phyloP scores from a whole-genome alignment of 2,888 invertebrate genomes.

The Sussaba pulchella region DNA sequence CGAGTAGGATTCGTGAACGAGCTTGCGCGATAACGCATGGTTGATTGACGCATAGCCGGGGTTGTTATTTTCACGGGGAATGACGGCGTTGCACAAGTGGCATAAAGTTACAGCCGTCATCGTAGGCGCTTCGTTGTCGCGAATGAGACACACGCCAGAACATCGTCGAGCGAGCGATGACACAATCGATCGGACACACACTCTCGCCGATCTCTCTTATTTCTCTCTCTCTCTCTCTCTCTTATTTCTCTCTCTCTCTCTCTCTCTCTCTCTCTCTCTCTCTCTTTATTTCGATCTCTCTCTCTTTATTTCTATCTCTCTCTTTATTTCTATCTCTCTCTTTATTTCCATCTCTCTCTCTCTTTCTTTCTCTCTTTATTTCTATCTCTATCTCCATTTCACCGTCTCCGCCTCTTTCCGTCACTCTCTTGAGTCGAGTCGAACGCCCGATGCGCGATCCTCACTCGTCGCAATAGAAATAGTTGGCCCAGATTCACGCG shows the following conservation, averaged over 20 bases:
- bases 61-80: slow-evolving; percentile 52
- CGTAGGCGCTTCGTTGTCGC: slow-evolving; percentile 55
- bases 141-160: slow-evolving; percentile 39
- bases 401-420: slow-evolving; percentile 30
- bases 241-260: no score
- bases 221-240: no score
- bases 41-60: background rate
- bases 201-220: slow-evolving; percentile 20
- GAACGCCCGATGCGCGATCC: slow-evolving; percentile 54
- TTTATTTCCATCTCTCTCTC: no score
- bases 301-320: no score
- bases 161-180: slow-evolving; percentile 61
- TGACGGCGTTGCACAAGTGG: slow-evolving; percentile 57
- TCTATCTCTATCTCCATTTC: no score
- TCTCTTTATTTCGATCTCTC: no score
- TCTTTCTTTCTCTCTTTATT: no score
- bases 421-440: slow-evolving; percentile 52
- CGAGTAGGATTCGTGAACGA: background rate
- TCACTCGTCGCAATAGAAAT: slow-evolving; percentile 64
- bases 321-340: no score
- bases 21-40: background rate
- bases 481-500: slow-evolving; percentile 68
- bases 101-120: slow-evolving; percentile 63
- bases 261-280: no score
- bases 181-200: slow-evolving; percentile 68